Evolutionary conservation across 2,797 vertebrate genomes (phyloP).

Genomic region (Cyprinodon diabolis): DNA sequence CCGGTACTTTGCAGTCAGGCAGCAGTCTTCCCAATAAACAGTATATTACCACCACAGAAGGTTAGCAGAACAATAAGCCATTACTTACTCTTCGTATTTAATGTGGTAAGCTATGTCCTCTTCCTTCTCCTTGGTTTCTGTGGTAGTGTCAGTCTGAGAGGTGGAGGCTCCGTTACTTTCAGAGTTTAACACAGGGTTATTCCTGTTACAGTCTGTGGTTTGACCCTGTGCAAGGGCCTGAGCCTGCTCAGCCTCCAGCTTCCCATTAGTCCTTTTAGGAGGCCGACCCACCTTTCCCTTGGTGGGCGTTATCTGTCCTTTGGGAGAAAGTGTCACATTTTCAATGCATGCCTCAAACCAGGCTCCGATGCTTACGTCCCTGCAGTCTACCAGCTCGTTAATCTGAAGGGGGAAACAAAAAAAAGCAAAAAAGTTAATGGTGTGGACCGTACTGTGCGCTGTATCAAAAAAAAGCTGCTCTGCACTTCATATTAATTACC

Average conservation of each 20-base stretch:
- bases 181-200: slow-evolving; percentile 81
- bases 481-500: background rate
- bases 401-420: slow-evolving; percentile 81
- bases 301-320: slow-evolving; percentile 84
- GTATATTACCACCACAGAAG: background rate
- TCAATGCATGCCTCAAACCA: slow-evolving; percentile 98
- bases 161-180: slow-evolving; percentile 90
- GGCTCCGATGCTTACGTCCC: slow-evolving; percentile 93
- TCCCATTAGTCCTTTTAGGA: slow-evolving; percentile 95
- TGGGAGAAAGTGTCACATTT: slow-evolving; percentile 87
- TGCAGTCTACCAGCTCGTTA: slow-evolving; percentile 98
- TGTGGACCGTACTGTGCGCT: slow-evolving; percentile 3
- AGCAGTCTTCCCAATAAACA: background rate
- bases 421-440: slow-evolving; percentile 37
- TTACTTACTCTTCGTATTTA: slow-evolving; percentile 99
- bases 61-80: slow-evolving; percentile 14
- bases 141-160: slow-evolving; percentile 87
- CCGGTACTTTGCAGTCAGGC: background rate
- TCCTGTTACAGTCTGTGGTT: slow-evolving; percentile 86
- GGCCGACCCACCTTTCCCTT: slow-evolving; percentile 87
- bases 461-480: background rate
- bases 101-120: slow-evolving; percentile 95
- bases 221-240: slow-evolving; percentile 61
- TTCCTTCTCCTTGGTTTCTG: slow-evolving; percentile 76
- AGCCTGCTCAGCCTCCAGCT: slow-evolving; percentile 76